Percentiles rank a stretch among this genome's conserved stretches.
Conservation (phyloP, 1,140 invertebrate species). For the Leptinotarsa lineolata region DNA sequence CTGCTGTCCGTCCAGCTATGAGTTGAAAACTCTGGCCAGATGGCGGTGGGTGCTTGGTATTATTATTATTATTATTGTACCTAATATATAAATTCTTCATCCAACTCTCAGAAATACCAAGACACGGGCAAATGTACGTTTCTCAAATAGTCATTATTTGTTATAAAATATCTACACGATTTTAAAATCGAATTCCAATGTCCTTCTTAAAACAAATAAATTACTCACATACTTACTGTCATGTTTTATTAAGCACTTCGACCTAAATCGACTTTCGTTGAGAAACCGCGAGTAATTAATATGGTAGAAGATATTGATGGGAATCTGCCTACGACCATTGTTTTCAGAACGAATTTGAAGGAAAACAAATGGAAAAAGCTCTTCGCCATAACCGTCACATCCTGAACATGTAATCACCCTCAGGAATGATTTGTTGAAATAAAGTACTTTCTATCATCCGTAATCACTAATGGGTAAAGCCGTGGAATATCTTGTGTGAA, state of each 20-base stretch:
- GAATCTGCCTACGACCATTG: not conserved
- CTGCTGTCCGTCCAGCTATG: too few species aligned
- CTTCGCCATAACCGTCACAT: not conserved
- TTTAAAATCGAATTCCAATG: too few species aligned
- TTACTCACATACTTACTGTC: not conserved
- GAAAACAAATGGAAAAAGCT: not conserved
- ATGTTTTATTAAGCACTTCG: not conserved
- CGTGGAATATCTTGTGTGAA: constrained; percentile 12
- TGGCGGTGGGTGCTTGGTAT: too few species aligned
- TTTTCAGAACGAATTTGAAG: not conserved
- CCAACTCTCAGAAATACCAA: too few species aligned
- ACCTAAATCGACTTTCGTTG: not conserved
- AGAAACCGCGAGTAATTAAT: not conserved
- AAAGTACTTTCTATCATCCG: constrained; percentile 13
- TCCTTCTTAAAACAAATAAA: too few species aligned
- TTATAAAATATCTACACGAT: too few species aligned
- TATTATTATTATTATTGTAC: too few species aligned
- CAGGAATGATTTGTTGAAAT: constrained; percentile 16
- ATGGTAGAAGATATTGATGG: not conserved
- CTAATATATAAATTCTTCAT: too few species aligned
- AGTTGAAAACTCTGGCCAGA: too few species aligned
- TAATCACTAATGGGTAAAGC: constrained; percentile 22
- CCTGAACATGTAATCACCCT: constrained; percentile 21
- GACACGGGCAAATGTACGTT: too few species aligned
- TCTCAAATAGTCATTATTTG: too few species aligned